Conservation (phyloP, 1,140 invertebrate genomes). For the Aphaenogaster floridana region DNA sequence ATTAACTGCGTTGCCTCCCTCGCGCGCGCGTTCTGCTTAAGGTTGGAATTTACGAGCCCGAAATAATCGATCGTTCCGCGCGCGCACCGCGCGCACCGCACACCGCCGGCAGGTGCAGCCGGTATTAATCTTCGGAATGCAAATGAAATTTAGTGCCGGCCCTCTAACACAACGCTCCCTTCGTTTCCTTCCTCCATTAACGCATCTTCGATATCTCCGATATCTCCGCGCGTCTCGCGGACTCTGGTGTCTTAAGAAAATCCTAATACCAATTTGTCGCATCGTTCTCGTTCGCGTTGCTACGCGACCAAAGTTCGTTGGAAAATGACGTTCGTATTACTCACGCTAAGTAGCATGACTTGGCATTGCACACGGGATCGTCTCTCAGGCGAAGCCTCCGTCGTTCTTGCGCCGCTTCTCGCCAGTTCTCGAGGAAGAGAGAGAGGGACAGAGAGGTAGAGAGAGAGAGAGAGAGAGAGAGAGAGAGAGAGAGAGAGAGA, state of each 20-base stretch:
- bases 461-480: background rate
- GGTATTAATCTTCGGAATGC: slow-evolving; percentile 60
- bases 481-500: background rate
- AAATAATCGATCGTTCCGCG: slow-evolving; percentile 60
- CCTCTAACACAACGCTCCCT: slow-evolving; percentile 3
- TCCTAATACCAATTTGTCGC: background rate
- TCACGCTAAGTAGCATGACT: slow-evolving; percentile 37
- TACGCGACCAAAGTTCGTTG: slow-evolving; percentile 13
- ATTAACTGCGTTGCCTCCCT: slow-evolving; percentile 59
- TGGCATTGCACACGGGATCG: slow-evolving; percentile 26
- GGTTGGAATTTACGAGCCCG: slow-evolving; percentile 58
- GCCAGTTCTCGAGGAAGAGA: background rate
- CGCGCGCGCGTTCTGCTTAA: slow-evolving; percentile 53
- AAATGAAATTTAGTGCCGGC: slow-evolving; percentile 59
- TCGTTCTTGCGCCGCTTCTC: slow-evolving; percentile 27
- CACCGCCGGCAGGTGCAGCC: slow-evolving; percentile 48
- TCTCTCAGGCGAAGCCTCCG: background rate
- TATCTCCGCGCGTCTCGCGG: background rate
- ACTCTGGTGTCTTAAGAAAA: background rate
- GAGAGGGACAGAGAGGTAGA: background rate
- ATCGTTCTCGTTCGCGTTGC: background rate
- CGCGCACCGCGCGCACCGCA: slow-evolving; percentile 13
- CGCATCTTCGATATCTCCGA: slow-evolving; percentile 26
- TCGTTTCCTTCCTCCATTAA: background rate
- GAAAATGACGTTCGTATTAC: slow-evolving; percentile 32